These are phyloP conservation scores for Cynopterus sphinx DNA, from an alignment of 2,797 vertebrate species.

Conservation along the genomic window DNA sequence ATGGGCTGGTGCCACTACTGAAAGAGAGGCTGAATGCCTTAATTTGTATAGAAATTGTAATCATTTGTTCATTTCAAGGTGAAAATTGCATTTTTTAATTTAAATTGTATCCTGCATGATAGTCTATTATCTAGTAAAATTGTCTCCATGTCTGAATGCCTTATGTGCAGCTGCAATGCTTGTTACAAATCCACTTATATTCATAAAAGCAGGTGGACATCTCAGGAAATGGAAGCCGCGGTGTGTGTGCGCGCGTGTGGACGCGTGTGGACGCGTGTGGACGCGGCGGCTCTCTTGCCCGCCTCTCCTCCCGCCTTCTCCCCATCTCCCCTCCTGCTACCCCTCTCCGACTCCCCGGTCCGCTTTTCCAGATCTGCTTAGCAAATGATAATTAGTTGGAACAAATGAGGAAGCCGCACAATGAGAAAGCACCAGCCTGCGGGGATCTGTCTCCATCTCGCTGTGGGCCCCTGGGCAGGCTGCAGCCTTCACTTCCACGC, in stretches of 20 bases:
- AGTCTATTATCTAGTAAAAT: conserved; percentile 99
- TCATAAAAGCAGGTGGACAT: conserved; percentile 95
- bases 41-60: conserved; percentile 99
- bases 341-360: background rate
- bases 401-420: background rate
- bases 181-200: conserved; percentile 96
- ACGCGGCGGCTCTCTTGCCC: background rate
- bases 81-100: conserved; percentile 99
- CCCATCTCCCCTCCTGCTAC: rapidly evolving
- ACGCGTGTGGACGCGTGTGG: background rate
- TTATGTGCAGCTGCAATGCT: conserved; percentile 94
- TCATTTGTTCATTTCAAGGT: conserved; percentile 99
- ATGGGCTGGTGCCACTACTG: conserved; percentile 98
- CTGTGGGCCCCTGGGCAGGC: background rate
- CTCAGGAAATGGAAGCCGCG: conserved; percentile 90
- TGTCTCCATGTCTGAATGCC: conserved; percentile 96
- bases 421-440: rapidly evolving
- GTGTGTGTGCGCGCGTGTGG: background rate
- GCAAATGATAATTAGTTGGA: background rate
- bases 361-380: background rate
- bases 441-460: background rate
- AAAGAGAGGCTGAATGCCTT: conserved; percentile 99
- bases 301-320: background rate
- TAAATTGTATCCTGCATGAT: conserved; percentile 99
- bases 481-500: rapidly evolving